A percentile compares a stretch with the other conserved stretches of the same genome.
Evolutionary conservation across 2,113 vertebrate genomes (phyloP).

Genomic region (Talpa occidentalis): DNA sequence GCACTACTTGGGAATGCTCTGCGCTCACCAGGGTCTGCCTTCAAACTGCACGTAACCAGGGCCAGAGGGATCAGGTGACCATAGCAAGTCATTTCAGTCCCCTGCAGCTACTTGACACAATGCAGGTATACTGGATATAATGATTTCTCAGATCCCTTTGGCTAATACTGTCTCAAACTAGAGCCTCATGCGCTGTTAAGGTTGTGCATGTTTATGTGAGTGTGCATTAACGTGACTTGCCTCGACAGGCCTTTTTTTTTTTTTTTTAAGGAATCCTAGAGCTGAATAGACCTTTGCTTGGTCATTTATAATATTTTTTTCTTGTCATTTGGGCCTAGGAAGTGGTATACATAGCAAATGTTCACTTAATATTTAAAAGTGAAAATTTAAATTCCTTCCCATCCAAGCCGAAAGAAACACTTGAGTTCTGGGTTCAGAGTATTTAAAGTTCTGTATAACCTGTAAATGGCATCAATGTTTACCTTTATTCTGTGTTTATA

Average conservation of each 20-base stretch:
- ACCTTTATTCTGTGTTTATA: not conserved
- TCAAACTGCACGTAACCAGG: not conserved
- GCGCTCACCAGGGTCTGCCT: not conserved
- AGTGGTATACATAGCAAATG: slow-evolving; percentile 48
- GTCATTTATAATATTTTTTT: slow-evolving; percentile 8
- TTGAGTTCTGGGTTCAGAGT: not conserved
- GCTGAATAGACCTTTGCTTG: not conserved
- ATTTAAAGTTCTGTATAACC: not conserved
- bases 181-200: not conserved
- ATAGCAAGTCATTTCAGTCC: not conserved
- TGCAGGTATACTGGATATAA: not conserved
- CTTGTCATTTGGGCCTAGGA: slow-evolving; percentile 21
- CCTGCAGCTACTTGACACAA: not conserved
- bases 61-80: not conserved
- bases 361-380: slow-evolving; percentile 62
- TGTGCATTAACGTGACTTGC: not conserved
- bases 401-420: not conserved
- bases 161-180: not conserved
- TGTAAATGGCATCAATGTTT: not conserved
- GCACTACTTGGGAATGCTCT: rapidly evolving
- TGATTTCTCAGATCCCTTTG: not conserved
- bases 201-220: not conserved
- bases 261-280: not conserved
- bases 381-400: slow-evolving; percentile 50
- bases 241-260: not conserved